Conservation (phyloP, 1,140 invertebrate genomes). For the Cephus cinctus region DNA sequence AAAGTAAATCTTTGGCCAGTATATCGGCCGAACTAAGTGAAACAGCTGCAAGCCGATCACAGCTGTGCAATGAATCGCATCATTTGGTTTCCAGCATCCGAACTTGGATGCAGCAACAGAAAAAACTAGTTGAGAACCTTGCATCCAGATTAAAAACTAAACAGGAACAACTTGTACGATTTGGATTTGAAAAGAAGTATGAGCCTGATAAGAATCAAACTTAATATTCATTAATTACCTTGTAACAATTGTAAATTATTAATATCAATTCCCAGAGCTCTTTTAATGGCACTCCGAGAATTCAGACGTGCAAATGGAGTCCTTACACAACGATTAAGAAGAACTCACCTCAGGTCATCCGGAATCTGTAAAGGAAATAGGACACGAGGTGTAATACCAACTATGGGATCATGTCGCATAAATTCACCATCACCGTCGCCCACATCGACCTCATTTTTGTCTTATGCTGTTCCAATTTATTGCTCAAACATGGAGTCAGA, state of each 20-base stretch:
- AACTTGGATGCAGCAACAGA: constrained; percentile 40
- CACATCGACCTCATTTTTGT: too few species aligned
- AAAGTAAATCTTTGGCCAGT: constrained; percentile 32
- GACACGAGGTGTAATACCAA: too few species aligned
- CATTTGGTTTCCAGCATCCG: constrained; percentile 36
- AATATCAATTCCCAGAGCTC: constrained; percentile 21
- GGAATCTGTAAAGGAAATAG: not conserved
- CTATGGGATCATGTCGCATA: too few species aligned
- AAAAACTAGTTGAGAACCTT: constrained; percentile 25
- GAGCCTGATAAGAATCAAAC: too few species aligned
- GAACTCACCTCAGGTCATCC: not conserved
- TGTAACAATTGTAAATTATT: constrained; percentile 7
- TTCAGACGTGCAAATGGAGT: constrained; percentile 25
- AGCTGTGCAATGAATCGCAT: constrained; percentile 41
- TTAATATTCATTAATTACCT: not conserved
- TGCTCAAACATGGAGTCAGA: too few species aligned
- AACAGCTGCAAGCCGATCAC: constrained; percentile 31
- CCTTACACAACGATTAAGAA: not conserved
- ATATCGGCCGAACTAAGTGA: constrained; percentile 39
- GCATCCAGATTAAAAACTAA: constrained; percentile 32
- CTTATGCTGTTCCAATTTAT: too few species aligned
- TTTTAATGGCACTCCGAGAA: constrained; percentile 25
- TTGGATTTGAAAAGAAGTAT: constrained; percentile 41
- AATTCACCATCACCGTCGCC: too few species aligned
- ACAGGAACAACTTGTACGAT: constrained; percentile 30